Percentiles rank a stretch among this genome's conserved stretches.
Evolutionary conservation across 2,888 invertebrate species (phyloP).

Genomic region (Mythimna pallens): DNA sequence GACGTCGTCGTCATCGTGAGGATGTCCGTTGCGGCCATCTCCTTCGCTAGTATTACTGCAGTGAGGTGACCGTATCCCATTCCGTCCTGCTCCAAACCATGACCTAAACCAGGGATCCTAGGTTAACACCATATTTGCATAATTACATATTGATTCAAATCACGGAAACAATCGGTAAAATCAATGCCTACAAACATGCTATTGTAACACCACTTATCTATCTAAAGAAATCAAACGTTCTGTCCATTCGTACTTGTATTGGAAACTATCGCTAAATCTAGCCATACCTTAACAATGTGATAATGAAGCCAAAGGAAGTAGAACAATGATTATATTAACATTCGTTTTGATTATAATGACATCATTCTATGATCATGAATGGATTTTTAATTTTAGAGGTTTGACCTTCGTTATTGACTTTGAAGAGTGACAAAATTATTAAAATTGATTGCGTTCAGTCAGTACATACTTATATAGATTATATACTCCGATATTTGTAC

Average conservation of each 20-base stretch:
- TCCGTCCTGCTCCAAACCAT: too few relatives aligned
- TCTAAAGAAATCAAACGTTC: slow-evolving; percentile 38
- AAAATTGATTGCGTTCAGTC: background rate
- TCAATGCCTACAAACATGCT: slow-evolving; percentile 1
- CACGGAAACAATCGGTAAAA: slow-evolving; percentile 15
- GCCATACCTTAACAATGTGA: slow-evolving; percentile 43
- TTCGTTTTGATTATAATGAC: slow-evolving; percentile 40
- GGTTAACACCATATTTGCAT: background rate
- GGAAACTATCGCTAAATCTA: slow-evolving; percentile 54
- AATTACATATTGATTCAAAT: slow-evolving; percentile 4
- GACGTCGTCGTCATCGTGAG: too few relatives aligned
- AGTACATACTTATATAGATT: too few relatives aligned
- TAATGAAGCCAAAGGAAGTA: slow-evolving; percentile 41
- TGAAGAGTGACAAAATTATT: slow-evolving; percentile 9
- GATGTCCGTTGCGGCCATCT: too few relatives aligned
- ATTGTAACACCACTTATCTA: slow-evolving; percentile 31
- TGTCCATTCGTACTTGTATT: slow-evolving; percentile 31
- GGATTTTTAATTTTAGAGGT: slow-evolving; percentile 8
- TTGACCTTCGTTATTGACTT: slow-evolving; percentile 34
- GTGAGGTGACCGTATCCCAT: too few relatives aligned
- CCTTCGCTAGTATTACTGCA: too few relatives aligned
- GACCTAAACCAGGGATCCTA: too few relatives aligned
- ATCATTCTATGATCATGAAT: slow-evolving; percentile 29
- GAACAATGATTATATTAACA: slow-evolving; percentile 45
- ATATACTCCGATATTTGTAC: too few relatives aligned